Percentiles rank a stretch among this genome's conserved stretches.
These are phyloP conservation scores for Musca vetustissima DNA, from an alignment of 1,140 invertebrate genomes.

Conservation along the genomic window DNA sequence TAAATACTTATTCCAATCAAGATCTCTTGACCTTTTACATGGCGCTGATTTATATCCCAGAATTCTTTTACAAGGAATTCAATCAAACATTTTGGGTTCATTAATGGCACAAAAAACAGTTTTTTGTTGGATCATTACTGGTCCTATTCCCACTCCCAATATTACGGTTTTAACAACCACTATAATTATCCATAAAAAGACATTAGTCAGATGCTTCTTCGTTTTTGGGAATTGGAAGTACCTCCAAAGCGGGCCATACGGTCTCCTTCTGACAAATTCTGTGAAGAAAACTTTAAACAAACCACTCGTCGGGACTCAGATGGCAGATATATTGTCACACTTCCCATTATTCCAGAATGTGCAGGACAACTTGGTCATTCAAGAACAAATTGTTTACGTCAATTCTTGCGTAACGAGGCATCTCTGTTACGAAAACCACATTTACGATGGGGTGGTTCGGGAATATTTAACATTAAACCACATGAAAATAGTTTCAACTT, in stretches of 20 bases:
- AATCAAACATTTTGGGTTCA: too few relatives aligned
- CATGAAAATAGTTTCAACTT: slow-evolving; percentile 5
- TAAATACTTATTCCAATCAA: too few relatives aligned
- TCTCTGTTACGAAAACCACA: neutral
- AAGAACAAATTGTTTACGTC: neutral
- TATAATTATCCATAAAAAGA: neutral
- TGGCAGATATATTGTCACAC: neutral
- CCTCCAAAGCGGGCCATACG: neutral
- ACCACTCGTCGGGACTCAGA: neutral
- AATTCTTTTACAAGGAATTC: too few relatives aligned
- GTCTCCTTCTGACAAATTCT: neutral
- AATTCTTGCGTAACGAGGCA: neutral
- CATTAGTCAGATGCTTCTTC: neutral
- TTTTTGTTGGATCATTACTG: neutral
- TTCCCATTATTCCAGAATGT: neutral
- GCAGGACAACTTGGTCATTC: neutral
- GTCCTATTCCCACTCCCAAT: neutral
- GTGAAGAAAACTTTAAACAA: neutral
- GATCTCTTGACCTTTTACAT: too few relatives aligned
- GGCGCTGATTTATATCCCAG: too few relatives aligned
- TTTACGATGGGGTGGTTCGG: too few relatives aligned
- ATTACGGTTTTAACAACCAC: neutral
- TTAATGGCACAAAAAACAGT: too few relatives aligned
- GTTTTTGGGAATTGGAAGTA: neutral
- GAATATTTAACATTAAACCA: slow-evolving; percentile 23